These are phyloP conservation scores for Trilocha varians DNA, from an alignment of 2,888 invertebrate species.

Conservation along the genomic window DNA sequence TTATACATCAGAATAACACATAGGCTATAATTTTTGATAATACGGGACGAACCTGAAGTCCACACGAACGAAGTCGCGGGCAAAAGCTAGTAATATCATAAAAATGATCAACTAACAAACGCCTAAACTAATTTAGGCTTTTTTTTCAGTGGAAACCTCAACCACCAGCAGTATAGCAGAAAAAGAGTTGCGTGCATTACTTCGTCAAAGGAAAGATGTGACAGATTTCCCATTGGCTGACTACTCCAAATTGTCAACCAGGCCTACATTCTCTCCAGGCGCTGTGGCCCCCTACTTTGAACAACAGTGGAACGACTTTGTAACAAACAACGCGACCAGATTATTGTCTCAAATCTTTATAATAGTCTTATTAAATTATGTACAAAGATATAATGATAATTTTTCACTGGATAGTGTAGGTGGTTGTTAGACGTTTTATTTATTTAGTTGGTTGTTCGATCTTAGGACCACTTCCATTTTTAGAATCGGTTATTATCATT, in stretches of 20 bases:
- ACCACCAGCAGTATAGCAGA: conserved; percentile 34
- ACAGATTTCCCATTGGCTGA: conserved; percentile 5
- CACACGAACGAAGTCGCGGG: no score
- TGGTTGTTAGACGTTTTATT: no score
- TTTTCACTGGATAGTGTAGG: no score
- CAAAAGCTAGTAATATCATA: no score
- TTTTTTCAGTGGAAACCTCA: conserved; percentile 1
- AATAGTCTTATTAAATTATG: conserved; percentile 43
- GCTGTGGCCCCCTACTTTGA: conserved; percentile 28
- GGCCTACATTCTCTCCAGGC: conserved; percentile 23
- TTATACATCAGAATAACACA: no score
- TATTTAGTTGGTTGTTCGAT: no score
- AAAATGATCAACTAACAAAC: no score
- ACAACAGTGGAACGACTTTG: conserved; percentile 39
- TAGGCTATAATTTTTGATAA: no score
- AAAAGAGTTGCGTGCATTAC: conserved; percentile 39
- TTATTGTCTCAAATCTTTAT: conserved; percentile 14
- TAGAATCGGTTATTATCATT: no score
- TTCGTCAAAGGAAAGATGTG: conserved; percentile 33
- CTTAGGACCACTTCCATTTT: no score
- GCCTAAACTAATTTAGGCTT: background rate
- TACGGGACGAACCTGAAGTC: no score
- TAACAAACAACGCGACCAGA: conserved; percentile 20
- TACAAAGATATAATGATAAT: conserved; percentile 43
- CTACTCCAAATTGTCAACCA: background rate